A percentile compares a stretch with the other conserved stretches of the same genome.
phyloP scores from a whole-genome alignment of 2,113 vertebrate species.

The Hydropotes inermis region DNA sequence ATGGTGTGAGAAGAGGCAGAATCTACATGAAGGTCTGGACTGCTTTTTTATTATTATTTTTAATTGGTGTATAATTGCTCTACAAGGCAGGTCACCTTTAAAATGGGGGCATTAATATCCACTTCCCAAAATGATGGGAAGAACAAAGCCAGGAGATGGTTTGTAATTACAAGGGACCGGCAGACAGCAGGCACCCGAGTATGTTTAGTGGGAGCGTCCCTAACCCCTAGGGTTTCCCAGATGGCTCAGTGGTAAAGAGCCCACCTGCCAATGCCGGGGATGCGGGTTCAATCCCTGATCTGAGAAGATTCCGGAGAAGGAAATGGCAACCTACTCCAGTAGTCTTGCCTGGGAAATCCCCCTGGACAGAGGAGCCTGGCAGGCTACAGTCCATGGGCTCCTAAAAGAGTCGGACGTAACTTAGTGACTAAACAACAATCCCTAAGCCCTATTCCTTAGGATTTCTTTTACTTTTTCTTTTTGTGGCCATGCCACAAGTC shows the following conservation, averaged over 20 bases:
- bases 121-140: neutral
- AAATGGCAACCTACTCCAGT: neutral
- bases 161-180: neutral
- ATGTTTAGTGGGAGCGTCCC: neutral
- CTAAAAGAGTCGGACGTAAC: neutral
- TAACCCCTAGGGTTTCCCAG: neutral
- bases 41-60: neutral
- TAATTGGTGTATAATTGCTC: neutral
- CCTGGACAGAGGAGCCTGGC: neutral
- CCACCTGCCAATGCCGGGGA: neutral
- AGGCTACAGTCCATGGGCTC: neutral
- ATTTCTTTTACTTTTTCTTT: neutral
- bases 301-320: neutral
- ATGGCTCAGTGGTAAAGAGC: neutral
- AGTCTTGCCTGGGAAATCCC: neutral
- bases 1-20: neutral
- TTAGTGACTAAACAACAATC: neutral
- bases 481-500: neutral
- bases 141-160: neutral
- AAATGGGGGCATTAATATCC: neutral
- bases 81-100: neutral
- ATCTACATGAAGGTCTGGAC: neutral
- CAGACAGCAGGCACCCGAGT: neutral
- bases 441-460: neutral
- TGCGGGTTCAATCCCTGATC: fast-evolving